phyloP scores from a whole-genome alignment of 2,113 vertebrate species.

The Cyprinus carpio region DNA sequence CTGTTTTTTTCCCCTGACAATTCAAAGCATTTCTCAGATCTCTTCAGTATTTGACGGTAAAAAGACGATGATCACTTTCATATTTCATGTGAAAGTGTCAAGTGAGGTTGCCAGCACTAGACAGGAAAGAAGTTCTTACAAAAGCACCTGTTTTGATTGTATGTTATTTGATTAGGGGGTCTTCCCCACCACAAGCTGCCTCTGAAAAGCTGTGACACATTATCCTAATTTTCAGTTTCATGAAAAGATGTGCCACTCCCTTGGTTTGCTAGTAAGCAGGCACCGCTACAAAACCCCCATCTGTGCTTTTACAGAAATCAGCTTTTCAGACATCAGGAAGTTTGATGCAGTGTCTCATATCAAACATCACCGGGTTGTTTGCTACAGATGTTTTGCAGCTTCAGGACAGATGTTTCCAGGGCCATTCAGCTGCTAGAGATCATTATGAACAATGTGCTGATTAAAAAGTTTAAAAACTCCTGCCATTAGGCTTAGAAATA shows the following conservation, averaged over 20 bases:
- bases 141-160: slow-evolving; percentile 27
- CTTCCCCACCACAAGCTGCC: slow-evolving; percentile 32
- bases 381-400: background rate
- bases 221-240: slow-evolving; percentile 48
- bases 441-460: background rate
- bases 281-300: slow-evolving; percentile 41
- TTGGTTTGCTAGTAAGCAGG: slow-evolving; percentile 17
- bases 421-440: background rate
- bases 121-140: slow-evolving; percentile 38
- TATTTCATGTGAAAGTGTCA: slow-evolving; percentile 36
- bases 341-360: background rate
- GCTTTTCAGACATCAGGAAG: background rate
- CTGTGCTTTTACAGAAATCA: slow-evolving; percentile 41
- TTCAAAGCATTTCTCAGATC: slow-evolving; percentile 38
- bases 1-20: slow-evolving; percentile 34
- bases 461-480: background rate
- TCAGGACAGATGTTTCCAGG: background rate
- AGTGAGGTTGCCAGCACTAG: slow-evolving; percentile 33
- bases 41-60: slow-evolving; percentile 32
- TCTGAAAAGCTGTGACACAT: slow-evolving; percentile 19
- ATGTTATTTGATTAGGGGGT: slow-evolving; percentile 21
- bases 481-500: background rate
- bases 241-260: slow-evolving; percentile 13
- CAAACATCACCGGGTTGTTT: background rate
- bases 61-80: slow-evolving; percentile 35